Percentiles rank a stretch among this genome's conserved stretches.
Evolutionary conservation across 2,797 vertebrate genomes (phyloP).

Genomic region (Prunella strophiata): DNA sequence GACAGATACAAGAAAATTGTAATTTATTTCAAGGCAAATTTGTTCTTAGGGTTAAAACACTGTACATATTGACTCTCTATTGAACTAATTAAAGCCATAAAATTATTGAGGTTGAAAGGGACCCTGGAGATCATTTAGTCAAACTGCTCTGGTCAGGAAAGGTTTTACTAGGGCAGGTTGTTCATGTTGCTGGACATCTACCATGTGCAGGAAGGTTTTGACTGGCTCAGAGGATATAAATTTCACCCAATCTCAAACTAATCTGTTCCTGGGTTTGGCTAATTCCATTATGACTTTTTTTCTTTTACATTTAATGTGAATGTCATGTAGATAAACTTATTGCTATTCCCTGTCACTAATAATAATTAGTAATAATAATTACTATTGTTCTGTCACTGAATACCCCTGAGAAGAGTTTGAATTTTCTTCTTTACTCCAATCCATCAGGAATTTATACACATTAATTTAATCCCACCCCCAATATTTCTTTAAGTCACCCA

Average conservation of each 20-base stretch:
- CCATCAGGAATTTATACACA: not conserved
- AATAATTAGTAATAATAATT: not conserved
- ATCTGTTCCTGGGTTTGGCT: not conserved
- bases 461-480: accelerated
- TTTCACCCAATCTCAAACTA: not conserved
- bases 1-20: not conserved
- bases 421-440: not conserved
- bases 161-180: not conserved
- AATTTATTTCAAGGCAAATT: not conserved
- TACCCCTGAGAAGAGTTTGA: not conserved
- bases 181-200: not conserved
- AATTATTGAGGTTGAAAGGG: not conserved
- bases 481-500: not conserved
- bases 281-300: not conserved
- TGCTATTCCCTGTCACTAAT: not conserved
- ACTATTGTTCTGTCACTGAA: not conserved
- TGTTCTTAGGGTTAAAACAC: not conserved
- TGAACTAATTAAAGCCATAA: not conserved
- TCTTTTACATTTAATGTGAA: not conserved
- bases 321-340: not conserved
- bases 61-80: not conserved
- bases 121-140: not conserved
- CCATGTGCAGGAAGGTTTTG: not conserved
- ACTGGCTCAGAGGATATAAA: not conserved
- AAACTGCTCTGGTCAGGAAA: not conserved